Base-by-base conservation (phyloP, 1,140 invertebrate species). In the Dendrolimus kikuchii region DNA sequence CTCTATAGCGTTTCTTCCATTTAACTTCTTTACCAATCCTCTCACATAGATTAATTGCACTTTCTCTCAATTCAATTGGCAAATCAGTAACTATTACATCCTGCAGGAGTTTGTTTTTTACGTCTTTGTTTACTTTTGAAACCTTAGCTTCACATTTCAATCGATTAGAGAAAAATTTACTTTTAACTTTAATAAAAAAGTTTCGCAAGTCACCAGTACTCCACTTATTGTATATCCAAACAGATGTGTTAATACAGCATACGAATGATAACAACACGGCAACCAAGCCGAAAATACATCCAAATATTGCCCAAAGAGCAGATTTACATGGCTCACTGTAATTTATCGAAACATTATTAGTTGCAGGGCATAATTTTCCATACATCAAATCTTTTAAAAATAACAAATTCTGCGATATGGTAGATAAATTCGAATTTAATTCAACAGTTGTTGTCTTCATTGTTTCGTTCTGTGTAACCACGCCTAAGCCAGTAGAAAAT, bases 361-460 rank as follows among this genome's bases (percentile, higher is more conserved):
- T 6, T 40, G 57, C 46, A 37, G 68, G 68, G 52, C 56, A 71
- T 5, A 81, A 51, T 56, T 77, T 81, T 2, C 81, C 78, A 54
- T 56, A 64, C 45, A 80, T 60, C 8, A 85, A 51, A 63, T 85
- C 80, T 51, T 55, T 60, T 40, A 85, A 41, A 9, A 82, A 59
- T 5, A 62, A 51, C n/a, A 85, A 39, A 56, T 81, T 77, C 59
- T 85, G 70, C 7, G 81, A 85, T 60, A 85, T 74, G 2, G 80
- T 81, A 4, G 78, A 66, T 52, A 72, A 75, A 48, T 85, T 81
- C 5, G 75, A 74, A 46, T 62, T 62, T 5, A 80, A 37, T 49
- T 70, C 53, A 4, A 78, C 46, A 46, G 65, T 66, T 23, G 55
- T 48, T 6, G 6, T 69, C 44, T 6, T 4, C n/a, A 36, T 55